These are phyloP conservation scores for Cryptocephalus moraei DNA, from an alignment of 2,888 invertebrate genomes.

Conservation along the genomic window DNA sequence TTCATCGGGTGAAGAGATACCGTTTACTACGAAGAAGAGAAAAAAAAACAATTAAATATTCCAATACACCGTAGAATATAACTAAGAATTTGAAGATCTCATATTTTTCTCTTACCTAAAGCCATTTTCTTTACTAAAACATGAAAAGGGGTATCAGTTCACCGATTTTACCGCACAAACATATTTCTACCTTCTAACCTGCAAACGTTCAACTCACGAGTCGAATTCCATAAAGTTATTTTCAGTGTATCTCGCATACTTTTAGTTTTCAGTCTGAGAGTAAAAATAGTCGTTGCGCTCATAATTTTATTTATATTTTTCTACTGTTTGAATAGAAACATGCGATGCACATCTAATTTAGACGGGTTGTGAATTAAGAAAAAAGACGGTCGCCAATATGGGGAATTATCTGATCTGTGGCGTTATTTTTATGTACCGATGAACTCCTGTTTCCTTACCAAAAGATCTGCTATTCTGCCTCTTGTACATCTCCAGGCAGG, in stretches of 20 bases:
- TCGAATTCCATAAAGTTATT: constrained; percentile 7
- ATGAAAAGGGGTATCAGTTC: too few relatives aligned
- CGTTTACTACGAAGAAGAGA: neutral
- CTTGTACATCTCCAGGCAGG: constrained; percentile 82
- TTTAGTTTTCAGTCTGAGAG: neutral
- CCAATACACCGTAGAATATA: too few relatives aligned
- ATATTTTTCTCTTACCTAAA: too few relatives aligned
- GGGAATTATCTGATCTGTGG: too few relatives aligned
- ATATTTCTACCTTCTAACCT: constrained; percentile 5
- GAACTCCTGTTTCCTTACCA: too few relatives aligned
- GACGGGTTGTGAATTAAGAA: constrained; percentile 1
- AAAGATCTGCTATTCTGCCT: constrained; percentile 74
- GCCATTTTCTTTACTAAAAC: too few relatives aligned
- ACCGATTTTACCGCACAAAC: too few relatives aligned
- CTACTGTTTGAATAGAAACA: neutral
- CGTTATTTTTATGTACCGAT: too few relatives aligned
- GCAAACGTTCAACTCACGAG: constrained; percentile 1
- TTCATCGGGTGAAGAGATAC: neutral
- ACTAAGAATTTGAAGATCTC: too few relatives aligned
- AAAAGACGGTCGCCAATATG: neutral
- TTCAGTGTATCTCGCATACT: constrained; percentile 9
- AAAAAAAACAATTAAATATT: neutral
- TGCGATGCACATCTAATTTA: neutral
- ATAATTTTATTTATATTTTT: constrained; percentile 2
- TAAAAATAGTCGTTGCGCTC: constrained; percentile 1